These are phyloP conservation scores for Neodiprion lecontei DNA, from an alignment of 1,140 invertebrate genomes.

Conservation along the genomic window DNA sequence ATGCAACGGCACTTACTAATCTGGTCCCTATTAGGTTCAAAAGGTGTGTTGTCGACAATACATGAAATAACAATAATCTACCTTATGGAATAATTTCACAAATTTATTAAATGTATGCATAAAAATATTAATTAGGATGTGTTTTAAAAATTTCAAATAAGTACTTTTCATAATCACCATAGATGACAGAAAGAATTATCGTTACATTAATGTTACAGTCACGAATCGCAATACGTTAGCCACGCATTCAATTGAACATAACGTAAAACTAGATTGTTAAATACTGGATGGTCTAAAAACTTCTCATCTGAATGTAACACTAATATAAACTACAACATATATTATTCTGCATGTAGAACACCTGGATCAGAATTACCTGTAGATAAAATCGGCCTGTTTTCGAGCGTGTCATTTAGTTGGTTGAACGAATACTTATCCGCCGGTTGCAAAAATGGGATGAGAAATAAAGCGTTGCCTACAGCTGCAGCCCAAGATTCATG, in stretches of 20 bases:
- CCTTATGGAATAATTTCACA: neutral
- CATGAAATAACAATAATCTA: neutral
- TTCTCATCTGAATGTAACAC: too few relatives aligned
- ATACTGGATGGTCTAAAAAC: too few relatives aligned
- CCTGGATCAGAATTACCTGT: conserved; percentile 39
- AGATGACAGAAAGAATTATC: too few relatives aligned
- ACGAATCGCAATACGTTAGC: too few relatives aligned
- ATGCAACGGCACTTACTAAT: conserved; percentile 35
- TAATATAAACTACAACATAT: neutral
- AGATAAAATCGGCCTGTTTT: conserved; percentile 39
- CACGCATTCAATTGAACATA: too few relatives aligned
- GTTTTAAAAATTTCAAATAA: too few relatives aligned
- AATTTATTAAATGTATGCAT: too few relatives aligned
- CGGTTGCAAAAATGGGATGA: conserved; percentile 34
- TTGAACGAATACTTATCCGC: conserved; percentile 37
- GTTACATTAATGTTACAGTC: too few relatives aligned
- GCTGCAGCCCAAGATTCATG: conserved; percentile 34
- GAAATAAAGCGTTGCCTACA: conserved; percentile 35
- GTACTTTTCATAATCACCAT: too few relatives aligned
- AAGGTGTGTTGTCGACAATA: conserved; percentile 23
- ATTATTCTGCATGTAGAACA: conserved; percentile 18
- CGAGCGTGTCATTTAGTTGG: conserved; percentile 37
- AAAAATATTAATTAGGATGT: too few relatives aligned
- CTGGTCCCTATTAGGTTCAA: conserved; percentile 33
- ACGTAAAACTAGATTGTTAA: too few relatives aligned